Evolutionary conservation across 2,888 invertebrate genomes (phyloP).

Genomic region (Drosophila rubida): DNA sequence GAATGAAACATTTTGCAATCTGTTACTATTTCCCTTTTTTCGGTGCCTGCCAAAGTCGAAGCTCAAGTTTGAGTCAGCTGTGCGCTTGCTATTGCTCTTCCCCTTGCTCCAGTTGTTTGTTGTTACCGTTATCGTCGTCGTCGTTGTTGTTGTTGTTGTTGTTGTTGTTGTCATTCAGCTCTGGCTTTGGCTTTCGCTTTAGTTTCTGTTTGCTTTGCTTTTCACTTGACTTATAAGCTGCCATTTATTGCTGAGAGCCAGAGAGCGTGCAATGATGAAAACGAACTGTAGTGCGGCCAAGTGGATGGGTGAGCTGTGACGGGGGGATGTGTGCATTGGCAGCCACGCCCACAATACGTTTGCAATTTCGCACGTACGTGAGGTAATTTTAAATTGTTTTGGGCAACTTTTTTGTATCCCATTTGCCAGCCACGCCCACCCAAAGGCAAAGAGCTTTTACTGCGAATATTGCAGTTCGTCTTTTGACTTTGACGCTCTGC

Average conservation of each 20-base stretch:
- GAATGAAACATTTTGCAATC: constrained; percentile 60
- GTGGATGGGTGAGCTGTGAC: background rate
- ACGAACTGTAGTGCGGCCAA: background rate
- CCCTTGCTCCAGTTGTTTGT: too few species aligned
- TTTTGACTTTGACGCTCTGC: constrained; percentile 51
- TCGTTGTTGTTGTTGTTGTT: background rate
- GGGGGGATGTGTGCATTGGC: constrained; percentile 27
- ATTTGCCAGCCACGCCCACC: constrained; percentile 46
- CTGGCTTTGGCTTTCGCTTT: constrained; percentile 32
- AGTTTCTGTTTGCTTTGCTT: constrained; percentile 67
- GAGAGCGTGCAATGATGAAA: constrained; percentile 13
- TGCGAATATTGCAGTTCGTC: constrained; percentile 32
- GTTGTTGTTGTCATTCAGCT: constrained; percentile 49
- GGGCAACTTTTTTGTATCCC: constrained; percentile 60
- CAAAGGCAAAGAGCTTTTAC: constrained; percentile 11
- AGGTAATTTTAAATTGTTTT: constrained; percentile 80
- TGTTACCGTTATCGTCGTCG: too few species aligned
- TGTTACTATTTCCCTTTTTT: constrained; percentile 29
- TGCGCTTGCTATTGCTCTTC: constrained; percentile 10
- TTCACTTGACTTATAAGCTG: constrained; percentile 78
- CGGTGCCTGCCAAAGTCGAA: constrained; percentile 25
- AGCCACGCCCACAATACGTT: constrained; percentile 77
- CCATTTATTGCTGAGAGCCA: constrained; percentile 68
- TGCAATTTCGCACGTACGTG: constrained; percentile 78
- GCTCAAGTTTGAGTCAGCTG: constrained; percentile 38